Base-by-base conservation (phyloP, 1,140 invertebrate species). In the Brachionus sp. region DNA sequence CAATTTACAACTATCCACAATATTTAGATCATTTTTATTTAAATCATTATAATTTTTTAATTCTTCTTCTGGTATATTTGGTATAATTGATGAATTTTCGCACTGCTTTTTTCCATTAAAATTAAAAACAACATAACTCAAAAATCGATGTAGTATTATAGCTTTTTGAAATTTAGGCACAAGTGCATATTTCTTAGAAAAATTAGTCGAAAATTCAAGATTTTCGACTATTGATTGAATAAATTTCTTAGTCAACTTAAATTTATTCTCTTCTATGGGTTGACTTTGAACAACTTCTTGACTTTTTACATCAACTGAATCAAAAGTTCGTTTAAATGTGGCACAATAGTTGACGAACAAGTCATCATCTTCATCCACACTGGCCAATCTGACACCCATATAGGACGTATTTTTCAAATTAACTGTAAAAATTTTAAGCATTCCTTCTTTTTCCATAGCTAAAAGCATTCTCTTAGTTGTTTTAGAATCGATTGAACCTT, bases 111-210 rank as follows among this genome's bases (percentile, higher is more conserved):
- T 5, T 1, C 77, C 77, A 42, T 80, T 64, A 44, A 62, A 80
- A 57, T 12, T 62, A 35, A 80, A 80, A 3, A 80, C n/a, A 19
- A 80, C 5, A 44, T 80, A 80, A 12, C 19, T 9, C 5, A 80
- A 25, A 35, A 80, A 80, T 16, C 77, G 77, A 62, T 80, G 77
- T 0, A 80, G 77, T 16, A 80, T 66, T 35, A 80, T 80, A 13
- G 77, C 77, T 37, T 80, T 80, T 29, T 80, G 77, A 66, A 80
- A 80, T 66, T 80, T 80, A 13, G 77, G 77, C 5, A 80, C 77
- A 19, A 66, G 46, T 13, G 77, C 77, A 42, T 80, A 80, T 44
- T 37, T 57, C 42, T 62, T 80, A 0, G 50, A 62, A 19, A 62
- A 62, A 39, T 35, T 16, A 9, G 77, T 57, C 12, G 77, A 80